Conservation (phyloP, 2,113 vertebrate genomes). For the Gulo gulo region DNA sequence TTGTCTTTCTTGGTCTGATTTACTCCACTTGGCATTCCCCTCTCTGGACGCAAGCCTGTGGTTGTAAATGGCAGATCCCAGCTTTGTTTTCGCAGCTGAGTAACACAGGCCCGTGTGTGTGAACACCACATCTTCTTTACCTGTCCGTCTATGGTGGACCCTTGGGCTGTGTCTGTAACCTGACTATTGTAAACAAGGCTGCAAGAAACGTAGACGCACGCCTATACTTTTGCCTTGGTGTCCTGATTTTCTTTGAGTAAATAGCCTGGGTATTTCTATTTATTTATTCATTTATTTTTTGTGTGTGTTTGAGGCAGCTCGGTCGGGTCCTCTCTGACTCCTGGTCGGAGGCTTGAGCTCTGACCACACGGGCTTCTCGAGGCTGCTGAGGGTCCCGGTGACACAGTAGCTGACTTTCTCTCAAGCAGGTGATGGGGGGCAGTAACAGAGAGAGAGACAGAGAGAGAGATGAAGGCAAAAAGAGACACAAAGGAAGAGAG, state of each 20-base stretch:
- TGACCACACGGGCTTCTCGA: not conserved
- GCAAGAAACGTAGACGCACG: fast-evolving
- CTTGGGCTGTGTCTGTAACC: not conserved
- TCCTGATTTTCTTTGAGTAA: not conserved
- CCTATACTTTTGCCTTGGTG: not conserved
- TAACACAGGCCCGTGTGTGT: fast-evolving
- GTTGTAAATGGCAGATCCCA: not conserved
- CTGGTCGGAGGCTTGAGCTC: not conserved
- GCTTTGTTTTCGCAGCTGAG: not conserved
- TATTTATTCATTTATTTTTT: not conserved
- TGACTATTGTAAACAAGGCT: not conserved
- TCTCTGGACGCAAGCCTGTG: not conserved
- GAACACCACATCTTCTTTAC: not conserved
- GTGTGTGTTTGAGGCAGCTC: not conserved
- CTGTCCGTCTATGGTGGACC: not conserved
- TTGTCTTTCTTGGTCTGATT: not conserved
- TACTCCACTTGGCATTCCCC: too few species aligned
- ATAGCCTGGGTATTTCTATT: not conserved
- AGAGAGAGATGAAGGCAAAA: not conserved
- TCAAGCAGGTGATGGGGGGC: not conserved
- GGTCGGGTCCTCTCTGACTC: not conserved
- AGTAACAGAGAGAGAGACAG: too few species aligned
- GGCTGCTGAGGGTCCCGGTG: not conserved
- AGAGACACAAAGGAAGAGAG: not conserved
- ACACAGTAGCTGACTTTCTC: not conserved